Evolutionary conservation across 92 coral and sea anemone species (phyloP).

Genomic region (Parazoanthus atlanticus): DNA sequence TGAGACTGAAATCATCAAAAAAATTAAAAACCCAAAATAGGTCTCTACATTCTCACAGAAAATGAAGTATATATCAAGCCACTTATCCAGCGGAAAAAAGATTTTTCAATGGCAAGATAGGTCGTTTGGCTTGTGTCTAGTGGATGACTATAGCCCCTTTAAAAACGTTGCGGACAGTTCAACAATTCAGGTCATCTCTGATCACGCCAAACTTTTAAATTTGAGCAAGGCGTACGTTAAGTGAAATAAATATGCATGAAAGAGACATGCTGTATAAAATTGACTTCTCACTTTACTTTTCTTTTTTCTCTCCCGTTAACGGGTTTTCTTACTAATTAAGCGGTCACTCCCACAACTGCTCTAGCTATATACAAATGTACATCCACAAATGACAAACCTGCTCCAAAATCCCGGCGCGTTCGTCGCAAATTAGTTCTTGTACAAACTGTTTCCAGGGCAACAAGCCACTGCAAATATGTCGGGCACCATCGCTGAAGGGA

Average conservation of each 20-base stretch:
- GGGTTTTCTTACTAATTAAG: background rate
- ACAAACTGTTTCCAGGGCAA: constrained; percentile 11
- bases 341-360: background rate
- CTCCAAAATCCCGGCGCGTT: background rate
- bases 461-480: constrained; percentile 19
- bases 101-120: too few species aligned
- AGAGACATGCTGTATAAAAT: too few species aligned
- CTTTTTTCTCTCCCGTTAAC: background rate
- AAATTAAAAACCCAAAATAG: too few species aligned
- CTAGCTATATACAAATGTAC: background rate
- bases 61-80: too few species aligned
- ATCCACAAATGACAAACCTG: background rate
- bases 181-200: background rate
- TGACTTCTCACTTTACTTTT: background rate
- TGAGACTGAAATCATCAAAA: background rate
- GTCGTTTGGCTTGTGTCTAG: too few species aligned
- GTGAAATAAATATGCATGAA: background rate
- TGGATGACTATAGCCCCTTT: too few species aligned
- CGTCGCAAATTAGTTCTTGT: background rate
- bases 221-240: background rate
- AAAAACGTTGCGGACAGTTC: background rate
- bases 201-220: background rate
- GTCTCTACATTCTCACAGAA: background rate
- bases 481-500: constrained; percentile 28
- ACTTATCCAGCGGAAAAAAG: too few species aligned